These are phyloP conservation scores for Hypselothyrea guttata DNA, from an alignment of 2,888 invertebrate genomes.

Conservation along the genomic window DNA sequence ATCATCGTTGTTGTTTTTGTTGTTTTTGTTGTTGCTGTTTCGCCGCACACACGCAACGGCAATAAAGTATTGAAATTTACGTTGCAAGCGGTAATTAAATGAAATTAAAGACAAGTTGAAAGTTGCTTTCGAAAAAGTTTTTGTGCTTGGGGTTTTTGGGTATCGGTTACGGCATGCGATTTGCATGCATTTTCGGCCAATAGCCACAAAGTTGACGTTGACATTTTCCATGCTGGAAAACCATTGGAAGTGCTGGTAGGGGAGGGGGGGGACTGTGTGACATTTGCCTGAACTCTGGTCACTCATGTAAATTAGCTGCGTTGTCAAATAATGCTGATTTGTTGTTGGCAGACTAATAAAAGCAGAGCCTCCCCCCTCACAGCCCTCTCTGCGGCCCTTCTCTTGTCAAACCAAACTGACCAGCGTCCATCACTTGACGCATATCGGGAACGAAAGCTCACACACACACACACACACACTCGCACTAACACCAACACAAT, in stretches of 20 bases:
- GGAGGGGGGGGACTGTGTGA: conserved; percentile 17
- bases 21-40: conserved; percentile 1
- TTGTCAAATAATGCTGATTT: conserved; percentile 79
- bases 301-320: conserved; percentile 74
- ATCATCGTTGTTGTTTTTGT: neutral
- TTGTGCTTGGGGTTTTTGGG: conserved; percentile 14
- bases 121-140: conserved; percentile 51
- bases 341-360: conserved; percentile 76
- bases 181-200: conserved; percentile 46
- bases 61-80: conserved; percentile 58
- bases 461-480: conserved; percentile 6
- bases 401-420: conserved; percentile 19
- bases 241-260: no score
- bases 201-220: conserved; percentile 38
- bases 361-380: conserved; percentile 36
- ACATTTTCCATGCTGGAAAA: conserved; percentile 30
- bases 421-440: conserved; percentile 45
- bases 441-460: conserved; percentile 28
- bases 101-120: conserved; percentile 66
- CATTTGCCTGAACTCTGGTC: conserved; percentile 46
- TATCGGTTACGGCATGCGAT: conserved; percentile 26
- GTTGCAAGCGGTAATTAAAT: conserved; percentile 65
- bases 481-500: conserved; percentile 4
- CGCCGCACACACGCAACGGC: conserved; percentile 33
- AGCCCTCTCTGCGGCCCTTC: no score